phyloP scores from a whole-genome alignment of 2,797 vertebrate species.

The Neosalanx taihuensis region DNA sequence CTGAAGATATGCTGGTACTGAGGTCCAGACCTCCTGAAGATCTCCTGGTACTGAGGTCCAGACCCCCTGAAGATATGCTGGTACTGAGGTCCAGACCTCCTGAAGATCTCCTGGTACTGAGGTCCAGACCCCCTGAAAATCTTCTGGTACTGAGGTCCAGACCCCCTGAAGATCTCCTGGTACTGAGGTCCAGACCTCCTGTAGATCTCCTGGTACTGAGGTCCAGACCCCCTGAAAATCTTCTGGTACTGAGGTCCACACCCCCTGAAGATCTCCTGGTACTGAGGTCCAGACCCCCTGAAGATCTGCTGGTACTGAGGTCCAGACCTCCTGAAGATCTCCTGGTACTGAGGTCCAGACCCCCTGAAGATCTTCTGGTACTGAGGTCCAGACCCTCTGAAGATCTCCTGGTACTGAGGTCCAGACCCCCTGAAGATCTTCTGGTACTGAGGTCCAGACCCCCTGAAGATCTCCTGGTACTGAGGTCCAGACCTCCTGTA shows the following conservation, averaged over 20 bases:
- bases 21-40: conserved; percentile 25
- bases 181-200: conserved; percentile 38
- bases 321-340: too few species aligned
- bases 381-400: conserved; percentile 34
- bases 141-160: conserved; percentile 41
- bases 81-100: conserved; percentile 4
- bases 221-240: too few species aligned
- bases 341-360: background rate
- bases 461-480: conserved; percentile 40
- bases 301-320: conserved; percentile 42
- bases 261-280: conserved; percentile 24
- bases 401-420: conserved; percentile 44
- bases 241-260: too few species aligned
- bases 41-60: conserved; percentile 41
- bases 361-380: conserved; percentile 41
- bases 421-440: conserved; percentile 28
- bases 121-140: conserved; percentile 24
- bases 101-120: conserved; percentile 46
- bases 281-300: conserved; percentile 35
- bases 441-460: conserved; percentile 40
- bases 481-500: conserved; percentile 31
- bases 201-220: conserved; percentile 41
- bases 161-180: conserved; percentile 36
- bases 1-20: conserved; percentile 42
- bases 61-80: too few species aligned